Evolutionary conservation across 2,797 vertebrate species (phyloP), one percentile per base, ranked within the genome.

Genomic region (Spondyliosoma cantharus): DNA sequence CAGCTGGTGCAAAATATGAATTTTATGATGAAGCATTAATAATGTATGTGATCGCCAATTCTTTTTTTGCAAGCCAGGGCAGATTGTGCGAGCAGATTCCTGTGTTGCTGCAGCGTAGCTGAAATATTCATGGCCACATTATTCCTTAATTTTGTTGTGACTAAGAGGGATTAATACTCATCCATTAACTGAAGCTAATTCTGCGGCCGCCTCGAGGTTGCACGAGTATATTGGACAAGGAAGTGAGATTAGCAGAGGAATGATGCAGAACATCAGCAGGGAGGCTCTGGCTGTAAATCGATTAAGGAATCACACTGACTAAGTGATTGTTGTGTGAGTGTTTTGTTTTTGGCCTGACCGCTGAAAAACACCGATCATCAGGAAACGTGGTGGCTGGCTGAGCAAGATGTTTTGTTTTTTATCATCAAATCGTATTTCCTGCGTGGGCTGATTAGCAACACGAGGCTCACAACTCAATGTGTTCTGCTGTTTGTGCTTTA

Each of bases 61-160:
- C 77, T 70, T 89, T 90, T 86, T 87, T 82, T 89, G 85, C 78
- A 78, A 84, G 87, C 80, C 72, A 0, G 80, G 76, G 81, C 79
- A 87, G 87, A 91, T 81, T 85, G 84, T 74, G 45, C 2, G 14
- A 78, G 75, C 83, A 82, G 86, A 92, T 88, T 74, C 83, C 74
- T 53, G 81, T 82, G 84, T 90, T 86, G 88, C 91, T 85, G 88
- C 92, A 86, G 84, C 68, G 76, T 70, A 84, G 82, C 91, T 95
- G 90, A 95, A 95, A 94, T 94, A 95, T 95, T 95, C 92, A 95
- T 94, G 92, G 83, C 54, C 61, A 75, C 89, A 93, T 95, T 95
- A 95, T 93, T 93, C 90, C 90, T 93, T 95, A 92, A 95, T 94
- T 95, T 94, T 94, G 93, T 95, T 94, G 92, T 93, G 93, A 95